Evolutionary conservation across 2,888 invertebrate genomes (phyloP).

Genomic region (Eupithecia pulchellata): DNA sequence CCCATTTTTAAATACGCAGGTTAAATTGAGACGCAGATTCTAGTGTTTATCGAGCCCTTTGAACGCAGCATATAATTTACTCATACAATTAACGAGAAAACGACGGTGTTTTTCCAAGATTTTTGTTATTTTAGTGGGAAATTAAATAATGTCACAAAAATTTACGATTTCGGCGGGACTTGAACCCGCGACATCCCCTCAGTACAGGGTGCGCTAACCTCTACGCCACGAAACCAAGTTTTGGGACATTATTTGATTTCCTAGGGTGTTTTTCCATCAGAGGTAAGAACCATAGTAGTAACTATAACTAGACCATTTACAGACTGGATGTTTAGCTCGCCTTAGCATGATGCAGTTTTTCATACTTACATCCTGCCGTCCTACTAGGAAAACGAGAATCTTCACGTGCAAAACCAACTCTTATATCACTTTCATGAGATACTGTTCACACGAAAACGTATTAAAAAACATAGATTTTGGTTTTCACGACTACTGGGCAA

Average conservation of each 20-base stretch:
- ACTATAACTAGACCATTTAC: too few relatives aligned
- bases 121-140: too few relatives aligned
- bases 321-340: background rate
- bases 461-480: background rate
- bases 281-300: too few relatives aligned
- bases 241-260: too few relatives aligned
- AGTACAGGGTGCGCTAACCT: too few relatives aligned
- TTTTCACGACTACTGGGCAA: background rate
- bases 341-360: background rate
- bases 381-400: background rate
- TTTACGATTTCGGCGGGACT: too few relatives aligned
- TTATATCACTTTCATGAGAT: background rate
- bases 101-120: too few relatives aligned
- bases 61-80: background rate
- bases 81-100: too few relatives aligned
- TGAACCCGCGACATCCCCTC: too few relatives aligned
- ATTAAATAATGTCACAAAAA: too few relatives aligned
- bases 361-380: background rate
- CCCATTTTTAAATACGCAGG: background rate
- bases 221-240: too few relatives aligned
- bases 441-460: background rate
- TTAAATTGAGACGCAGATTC: background rate
- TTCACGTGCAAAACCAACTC: background rate
- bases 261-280: background rate
- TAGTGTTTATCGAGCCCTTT: background rate